Conservation (phyloP, 2,797 vertebrate species). For the Spatula clypeata region DNA sequence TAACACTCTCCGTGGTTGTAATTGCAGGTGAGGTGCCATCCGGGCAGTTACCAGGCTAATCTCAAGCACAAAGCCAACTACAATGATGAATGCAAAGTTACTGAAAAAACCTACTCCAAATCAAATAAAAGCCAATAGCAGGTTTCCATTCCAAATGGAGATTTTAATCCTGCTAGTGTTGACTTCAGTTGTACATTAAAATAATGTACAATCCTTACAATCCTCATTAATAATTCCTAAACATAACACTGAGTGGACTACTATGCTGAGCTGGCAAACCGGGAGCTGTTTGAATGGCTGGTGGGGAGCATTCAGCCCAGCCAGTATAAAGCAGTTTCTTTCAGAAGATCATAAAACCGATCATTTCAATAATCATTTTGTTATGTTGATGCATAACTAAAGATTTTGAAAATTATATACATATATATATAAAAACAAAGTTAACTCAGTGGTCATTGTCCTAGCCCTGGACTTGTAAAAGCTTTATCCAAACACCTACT, state of each 20-base stretch:
- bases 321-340: background rate
- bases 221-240: constrained; percentile 57
- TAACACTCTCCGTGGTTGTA: background rate
- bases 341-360: background rate
- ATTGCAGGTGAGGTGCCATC: background rate
- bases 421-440: background rate
- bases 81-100: background rate
- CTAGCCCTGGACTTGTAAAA: background rate
- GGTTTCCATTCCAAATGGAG: background rate
- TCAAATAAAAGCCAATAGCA: background rate
- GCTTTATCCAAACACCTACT: background rate
- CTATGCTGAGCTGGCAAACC: constrained; percentile 11
- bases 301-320: background rate
- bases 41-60: background rate
- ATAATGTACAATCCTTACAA: background rate
- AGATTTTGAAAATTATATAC: background rate
- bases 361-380: background rate
- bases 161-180: constrained; percentile 11
- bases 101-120: background rate
- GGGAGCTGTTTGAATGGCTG: constrained; percentile 21
- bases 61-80: background rate
- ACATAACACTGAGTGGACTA: background rate
- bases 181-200: background rate
- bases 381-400: background rate
- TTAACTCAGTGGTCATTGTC: background rate